phyloP scores from a whole-genome alignment of 2,888 invertebrate genomes.

The Amiota minor region DNA sequence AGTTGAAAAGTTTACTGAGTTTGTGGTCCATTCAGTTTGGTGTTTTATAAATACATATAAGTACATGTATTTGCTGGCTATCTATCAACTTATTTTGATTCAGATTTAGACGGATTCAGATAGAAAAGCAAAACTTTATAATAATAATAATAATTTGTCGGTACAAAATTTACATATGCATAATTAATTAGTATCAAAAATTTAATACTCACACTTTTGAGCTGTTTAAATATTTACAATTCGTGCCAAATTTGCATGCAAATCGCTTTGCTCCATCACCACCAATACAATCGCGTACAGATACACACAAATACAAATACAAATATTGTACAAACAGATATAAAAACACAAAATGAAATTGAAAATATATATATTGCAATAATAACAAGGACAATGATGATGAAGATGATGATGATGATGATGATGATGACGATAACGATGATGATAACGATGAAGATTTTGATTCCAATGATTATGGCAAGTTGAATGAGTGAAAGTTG shows the following conservation, averaged over 20 bases:
- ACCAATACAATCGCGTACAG: conserved; percentile 31
- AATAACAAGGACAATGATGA: not conserved
- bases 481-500: not conserved
- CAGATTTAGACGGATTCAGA: too few relatives aligned
- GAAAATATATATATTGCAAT: not conserved
- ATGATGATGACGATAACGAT: not conserved
- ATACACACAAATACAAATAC: not conserved
- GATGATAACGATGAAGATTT: not conserved
- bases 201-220: conserved; percentile 72
- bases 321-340: not conserved
- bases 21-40: too few relatives aligned
- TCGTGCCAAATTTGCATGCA: conserved; percentile 72
- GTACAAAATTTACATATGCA: conserved; percentile 71
- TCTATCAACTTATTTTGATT: too few relatives aligned
- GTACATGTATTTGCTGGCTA: too few relatives aligned
- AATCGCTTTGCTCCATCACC: conserved; percentile 66
- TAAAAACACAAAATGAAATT: conserved; percentile 8
- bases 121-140: too few relatives aligned
- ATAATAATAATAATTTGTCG: conserved; percentile 58
- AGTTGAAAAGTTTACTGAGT: too few relatives aligned
- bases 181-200: conserved; percentile 73
- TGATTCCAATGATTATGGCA: not conserved
- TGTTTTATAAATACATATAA: too few relatives aligned
- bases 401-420: not conserved
- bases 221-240: conserved; percentile 71